Evolutionary conservation across 2,888 invertebrate genomes (phyloP).

Genomic region (Ormia ochracea): DNA sequence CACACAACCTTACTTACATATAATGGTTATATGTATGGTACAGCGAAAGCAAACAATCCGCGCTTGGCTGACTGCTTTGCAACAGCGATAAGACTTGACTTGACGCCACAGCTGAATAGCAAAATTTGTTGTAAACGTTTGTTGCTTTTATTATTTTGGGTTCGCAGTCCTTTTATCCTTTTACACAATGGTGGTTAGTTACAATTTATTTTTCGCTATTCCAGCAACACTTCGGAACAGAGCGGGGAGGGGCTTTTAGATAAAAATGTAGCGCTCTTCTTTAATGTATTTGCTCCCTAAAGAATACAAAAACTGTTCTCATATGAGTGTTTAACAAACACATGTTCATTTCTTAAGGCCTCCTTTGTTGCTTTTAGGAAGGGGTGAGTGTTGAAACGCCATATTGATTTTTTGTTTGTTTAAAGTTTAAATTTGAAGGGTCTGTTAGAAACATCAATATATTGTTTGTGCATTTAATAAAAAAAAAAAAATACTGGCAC

Average conservation of each 20-base stretch:
- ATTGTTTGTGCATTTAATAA: background rate
- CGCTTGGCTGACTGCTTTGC: background rate
- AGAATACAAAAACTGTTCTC: conserved; percentile 44
- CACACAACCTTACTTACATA: too few relatives aligned
- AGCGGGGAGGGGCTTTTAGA: conserved; percentile 44
- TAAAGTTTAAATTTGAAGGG: background rate
- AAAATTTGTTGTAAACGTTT: conserved; percentile 36
- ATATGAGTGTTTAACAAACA: conserved; percentile 46
- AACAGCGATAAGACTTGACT: background rate
- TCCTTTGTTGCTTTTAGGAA: background rate
- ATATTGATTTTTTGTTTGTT: conserved; percentile 1
- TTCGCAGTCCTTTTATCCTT: background rate
- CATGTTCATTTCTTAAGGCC: conserved; percentile 17
- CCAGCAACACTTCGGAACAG: background rate
- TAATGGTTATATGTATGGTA: too few relatives aligned
- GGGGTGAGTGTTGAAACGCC: background rate
- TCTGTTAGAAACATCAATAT: background rate
- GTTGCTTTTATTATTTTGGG: background rate
- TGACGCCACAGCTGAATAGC: conserved; percentile 25
- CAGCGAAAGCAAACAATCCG: background rate
- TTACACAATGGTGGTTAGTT: conserved; percentile 45
- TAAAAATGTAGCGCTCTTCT: background rate
- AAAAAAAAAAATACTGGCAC: too few relatives aligned
- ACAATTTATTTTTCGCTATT: conserved; percentile 27
- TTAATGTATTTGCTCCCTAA: conserved; percentile 47